Evolutionary conservation across 30 jellyfish, hydroid and myxozoan genomes (phyloP).

Genomic region (Morbakka virulenta): DNA sequence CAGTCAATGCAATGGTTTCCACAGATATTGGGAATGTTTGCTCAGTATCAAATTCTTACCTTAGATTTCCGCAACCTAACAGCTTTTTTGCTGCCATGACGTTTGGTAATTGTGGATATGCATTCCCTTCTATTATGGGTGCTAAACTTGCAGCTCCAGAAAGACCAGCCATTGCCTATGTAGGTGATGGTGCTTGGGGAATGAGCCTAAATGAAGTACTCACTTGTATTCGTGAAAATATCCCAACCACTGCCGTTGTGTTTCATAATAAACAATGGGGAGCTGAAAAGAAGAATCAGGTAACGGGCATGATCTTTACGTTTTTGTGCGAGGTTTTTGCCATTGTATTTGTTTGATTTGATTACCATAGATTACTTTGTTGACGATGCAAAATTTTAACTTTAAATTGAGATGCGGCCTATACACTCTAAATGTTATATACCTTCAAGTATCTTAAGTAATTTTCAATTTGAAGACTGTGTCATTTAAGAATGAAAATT

Average conservation of each 20-base stretch:
- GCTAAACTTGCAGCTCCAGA: slow-evolving; percentile 78
- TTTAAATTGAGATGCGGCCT: too few species aligned
- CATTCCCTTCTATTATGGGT: slow-evolving; percentile 82
- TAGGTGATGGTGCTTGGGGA: slow-evolving; percentile 98
- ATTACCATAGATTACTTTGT: too few species aligned
- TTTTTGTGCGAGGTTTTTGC: too few species aligned
- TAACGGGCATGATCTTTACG: too few species aligned
- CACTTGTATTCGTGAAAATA: slow-evolving; percentile 67
- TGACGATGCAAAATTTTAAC: too few species aligned
- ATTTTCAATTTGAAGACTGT: too few species aligned
- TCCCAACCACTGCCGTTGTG: slow-evolving; percentile 79
- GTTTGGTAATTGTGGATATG: slow-evolving; percentile 76
- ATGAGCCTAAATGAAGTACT: slow-evolving; percentile 70
- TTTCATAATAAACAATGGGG: slow-evolving; percentile 85
- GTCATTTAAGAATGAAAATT: too few species aligned
- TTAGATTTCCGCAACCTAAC: slow-evolving; percentile 59
- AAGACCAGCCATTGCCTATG: slow-evolving; percentile 84
- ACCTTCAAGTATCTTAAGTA: too few species aligned
- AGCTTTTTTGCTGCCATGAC: slow-evolving; percentile 87
- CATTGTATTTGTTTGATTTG: too few species aligned
- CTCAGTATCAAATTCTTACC: slow-evolving; percentile 71
- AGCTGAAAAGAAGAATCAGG: slow-evolving; percentile 87
- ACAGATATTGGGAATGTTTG: slow-evolving; percentile 82
- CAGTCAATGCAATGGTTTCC: slow-evolving; percentile 72
- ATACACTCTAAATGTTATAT: too few species aligned